These are phyloP conservation scores for Enteromius mattozi DNA, from an alignment of 2,797 vertebrate genomes.

Conservation along the genomic window DNA sequence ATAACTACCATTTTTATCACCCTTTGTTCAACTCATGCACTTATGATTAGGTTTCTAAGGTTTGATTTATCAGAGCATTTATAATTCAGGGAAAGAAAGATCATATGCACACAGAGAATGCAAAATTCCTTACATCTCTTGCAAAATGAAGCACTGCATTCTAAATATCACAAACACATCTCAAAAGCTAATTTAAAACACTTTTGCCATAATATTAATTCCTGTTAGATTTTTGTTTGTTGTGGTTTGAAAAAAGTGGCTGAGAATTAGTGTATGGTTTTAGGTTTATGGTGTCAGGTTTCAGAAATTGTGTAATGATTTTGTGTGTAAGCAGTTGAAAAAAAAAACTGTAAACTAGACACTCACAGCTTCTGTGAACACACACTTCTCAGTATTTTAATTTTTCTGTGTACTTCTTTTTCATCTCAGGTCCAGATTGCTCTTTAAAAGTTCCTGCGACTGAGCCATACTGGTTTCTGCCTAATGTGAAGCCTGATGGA, in stretches of 20 bases:
- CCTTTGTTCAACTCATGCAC: not conserved
- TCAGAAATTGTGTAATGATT: no score
- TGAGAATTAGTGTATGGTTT: no score
- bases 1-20: not conserved
- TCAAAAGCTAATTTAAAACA: no score
- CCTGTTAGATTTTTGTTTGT: no score
- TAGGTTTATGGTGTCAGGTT: no score
- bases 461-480: slow-evolving; percentile 95
- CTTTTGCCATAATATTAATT: no score
- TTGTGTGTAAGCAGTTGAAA: no score
- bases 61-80: not conserved
- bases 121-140: no score
- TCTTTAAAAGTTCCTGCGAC: slow-evolving; percentile 93
- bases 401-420: not conserved
- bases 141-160: no score
- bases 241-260: no score
- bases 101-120: not conserved
- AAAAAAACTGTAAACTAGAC: no score
- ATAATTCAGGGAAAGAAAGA: not conserved
- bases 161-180: no score
- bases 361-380: not conserved
- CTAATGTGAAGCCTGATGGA: slow-evolving; percentile 94
- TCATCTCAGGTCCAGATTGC: slow-evolving; percentile 89
- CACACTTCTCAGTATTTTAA: not conserved
- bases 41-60: not conserved